Percentiles rank a stretch among this genome's conserved stretches.
phyloP scores from a whole-genome alignment of 2,888 invertebrate genomes.

The Cinara cedri region DNA sequence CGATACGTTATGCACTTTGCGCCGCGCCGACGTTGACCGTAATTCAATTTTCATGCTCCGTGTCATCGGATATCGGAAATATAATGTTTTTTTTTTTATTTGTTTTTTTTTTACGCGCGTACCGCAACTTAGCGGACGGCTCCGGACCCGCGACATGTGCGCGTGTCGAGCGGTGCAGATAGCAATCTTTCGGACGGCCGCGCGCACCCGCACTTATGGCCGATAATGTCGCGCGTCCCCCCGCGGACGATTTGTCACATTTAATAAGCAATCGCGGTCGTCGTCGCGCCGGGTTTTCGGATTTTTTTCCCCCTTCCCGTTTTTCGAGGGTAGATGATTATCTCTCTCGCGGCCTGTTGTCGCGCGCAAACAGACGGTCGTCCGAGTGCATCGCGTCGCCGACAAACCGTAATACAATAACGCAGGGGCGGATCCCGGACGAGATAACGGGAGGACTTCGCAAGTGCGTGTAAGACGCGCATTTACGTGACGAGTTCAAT shows the following conservation, averaged over 20 bases:
- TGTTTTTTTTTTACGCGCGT: too few species aligned
- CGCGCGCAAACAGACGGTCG: too few species aligned
- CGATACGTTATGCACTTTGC: too few species aligned
- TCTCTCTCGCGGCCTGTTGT: conserved; percentile 6
- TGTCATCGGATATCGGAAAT: conserved; percentile 17
- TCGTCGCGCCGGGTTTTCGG: not conserved
- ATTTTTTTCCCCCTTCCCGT: not conserved
- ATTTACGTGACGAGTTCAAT: too few species aligned
- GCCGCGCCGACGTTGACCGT: not conserved
- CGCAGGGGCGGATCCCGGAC: too few species aligned
- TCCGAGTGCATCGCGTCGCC: too few species aligned
- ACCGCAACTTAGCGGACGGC: too few species aligned
- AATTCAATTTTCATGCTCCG: conserved; percentile 28
- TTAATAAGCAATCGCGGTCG: conserved; percentile 22
- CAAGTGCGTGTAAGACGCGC: too few species aligned
- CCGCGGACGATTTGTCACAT: conserved; percentile 42
- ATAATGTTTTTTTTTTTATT: too few species aligned
- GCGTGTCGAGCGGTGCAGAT: not conserved
- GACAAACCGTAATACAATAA: too few species aligned
- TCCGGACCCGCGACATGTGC: conserved; percentile 29
- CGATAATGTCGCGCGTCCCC: not conserved
- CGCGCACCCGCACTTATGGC: not conserved
- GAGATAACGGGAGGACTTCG: too few species aligned
- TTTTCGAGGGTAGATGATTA: conserved; percentile 18
- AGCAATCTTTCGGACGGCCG: conserved; percentile 34